phyloP scores from a whole-genome alignment of 2,113 vertebrate species.

The Vanacampus margaritifer region DNA sequence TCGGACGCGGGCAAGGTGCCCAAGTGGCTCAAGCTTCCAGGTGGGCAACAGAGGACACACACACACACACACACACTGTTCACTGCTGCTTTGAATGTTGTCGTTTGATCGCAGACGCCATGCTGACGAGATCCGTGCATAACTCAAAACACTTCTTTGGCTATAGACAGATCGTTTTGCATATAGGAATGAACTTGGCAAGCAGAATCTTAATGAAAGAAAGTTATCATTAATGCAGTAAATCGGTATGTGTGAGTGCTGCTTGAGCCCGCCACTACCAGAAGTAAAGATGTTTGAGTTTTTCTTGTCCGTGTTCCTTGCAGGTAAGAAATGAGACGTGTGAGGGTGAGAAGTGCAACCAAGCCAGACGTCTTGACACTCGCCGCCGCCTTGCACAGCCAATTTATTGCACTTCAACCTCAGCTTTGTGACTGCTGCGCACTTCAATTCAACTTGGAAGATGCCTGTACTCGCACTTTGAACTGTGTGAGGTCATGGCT shows the following conservation, averaged over 20 bases:
- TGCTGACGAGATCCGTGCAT: not conserved
- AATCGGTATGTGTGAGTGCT: too few species aligned
- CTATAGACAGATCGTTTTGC: not conserved
- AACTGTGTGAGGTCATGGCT: slow-evolving; percentile 5
- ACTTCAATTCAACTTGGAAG: not conserved
- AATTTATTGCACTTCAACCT: not conserved
- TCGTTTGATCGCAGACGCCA: not conserved
- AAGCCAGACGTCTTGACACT: not conserved
- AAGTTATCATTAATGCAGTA: too few species aligned
- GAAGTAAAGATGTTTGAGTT: not conserved
- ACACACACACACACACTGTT: not conserved
- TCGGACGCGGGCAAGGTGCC: slow-evolving; percentile 68
- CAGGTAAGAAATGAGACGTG: slow-evolving; percentile 8
- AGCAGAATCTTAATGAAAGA: too few species aligned
- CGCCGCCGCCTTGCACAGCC: not conserved
- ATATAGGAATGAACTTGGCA: too few species aligned
- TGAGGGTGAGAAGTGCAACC: not conserved
- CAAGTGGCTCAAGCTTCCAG: slow-evolving; percentile 79
- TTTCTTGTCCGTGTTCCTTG: not conserved
- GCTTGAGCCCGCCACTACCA: too few species aligned
- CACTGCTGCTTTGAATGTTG: not conserved
- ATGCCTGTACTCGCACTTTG: not conserved
- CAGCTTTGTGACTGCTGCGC: not conserved
- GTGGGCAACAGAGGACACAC: slow-evolving; percentile 45
- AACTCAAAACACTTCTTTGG: not conserved